Percentiles rank a stretch among this genome's conserved stretches.
Evolutionary conservation across 2,888 invertebrate species (phyloP).

Genomic region (Euclidia mi): DNA sequence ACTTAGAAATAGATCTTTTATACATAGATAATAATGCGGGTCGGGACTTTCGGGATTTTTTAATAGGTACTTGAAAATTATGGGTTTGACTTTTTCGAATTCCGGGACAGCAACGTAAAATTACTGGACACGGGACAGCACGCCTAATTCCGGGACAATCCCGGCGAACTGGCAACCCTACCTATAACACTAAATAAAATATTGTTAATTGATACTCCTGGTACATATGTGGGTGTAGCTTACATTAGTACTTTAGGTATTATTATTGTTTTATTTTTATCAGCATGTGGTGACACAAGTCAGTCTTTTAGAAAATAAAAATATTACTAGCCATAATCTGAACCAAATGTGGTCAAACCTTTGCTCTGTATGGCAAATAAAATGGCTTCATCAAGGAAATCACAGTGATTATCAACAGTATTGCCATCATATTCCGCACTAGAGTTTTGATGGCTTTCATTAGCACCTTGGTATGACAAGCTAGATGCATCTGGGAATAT

Average conservation of each 20-base stretch:
- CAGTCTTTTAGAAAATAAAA: conserved; percentile 6
- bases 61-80: too few relatives aligned
- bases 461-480: conserved; percentile 64
- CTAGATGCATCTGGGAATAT: conserved; percentile 65
- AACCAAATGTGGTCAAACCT: conserved; percentile 90
- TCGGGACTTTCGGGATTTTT: too few relatives aligned
- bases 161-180: too few relatives aligned
- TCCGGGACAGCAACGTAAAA: too few relatives aligned
- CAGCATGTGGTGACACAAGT: conserved; percentile 21
- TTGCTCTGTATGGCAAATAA: conserved; percentile 93
- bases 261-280: conserved; percentile 3
- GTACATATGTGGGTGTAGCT: not conserved
- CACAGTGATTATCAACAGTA: conserved; percentile 77
- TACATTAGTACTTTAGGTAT: not conserved
- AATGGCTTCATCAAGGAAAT: conserved; percentile 93
- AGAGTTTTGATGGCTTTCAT: conserved; percentile 58
- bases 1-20: too few relatives aligned
- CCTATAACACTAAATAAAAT: not conserved
- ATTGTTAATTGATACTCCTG: conserved; percentile 3
- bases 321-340: conserved; percentile 79
- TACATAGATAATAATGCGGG: too few relatives aligned
- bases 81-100: too few relatives aligned
- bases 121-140: too few relatives aligned
- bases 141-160: too few relatives aligned
- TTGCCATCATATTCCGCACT: conserved; percentile 58